Conservation (phyloP, 2,888 invertebrate species). For the Gandaritis pyraliata region DNA sequence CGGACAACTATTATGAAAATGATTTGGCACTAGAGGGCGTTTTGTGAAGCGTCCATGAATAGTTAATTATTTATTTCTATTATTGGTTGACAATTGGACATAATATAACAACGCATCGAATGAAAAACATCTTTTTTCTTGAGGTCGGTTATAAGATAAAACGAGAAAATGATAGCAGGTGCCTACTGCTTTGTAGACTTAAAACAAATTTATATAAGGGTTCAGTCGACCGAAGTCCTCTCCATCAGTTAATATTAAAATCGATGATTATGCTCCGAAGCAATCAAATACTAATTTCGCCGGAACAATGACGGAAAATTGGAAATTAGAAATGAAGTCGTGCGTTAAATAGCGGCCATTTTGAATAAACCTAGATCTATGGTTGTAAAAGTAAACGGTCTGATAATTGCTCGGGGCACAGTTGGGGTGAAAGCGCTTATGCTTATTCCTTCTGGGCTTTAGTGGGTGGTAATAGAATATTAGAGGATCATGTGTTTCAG, state of each 20-base stretch:
- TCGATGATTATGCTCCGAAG: conserved; percentile 45
- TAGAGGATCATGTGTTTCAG: background rate
- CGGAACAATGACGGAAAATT: conserved; percentile 74
- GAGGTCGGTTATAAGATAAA: background rate
- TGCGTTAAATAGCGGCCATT: conserved; percentile 66
- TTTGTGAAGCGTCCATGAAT: no score
- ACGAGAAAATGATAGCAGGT: background rate
- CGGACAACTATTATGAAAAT: no score
- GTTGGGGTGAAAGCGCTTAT: conserved; percentile 30
- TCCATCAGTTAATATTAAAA: conserved; percentile 33
- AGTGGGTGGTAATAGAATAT: conserved; percentile 9
- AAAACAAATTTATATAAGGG: conserved; percentile 32
- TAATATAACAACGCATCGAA: no score
- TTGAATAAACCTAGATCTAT: conserved; percentile 50
- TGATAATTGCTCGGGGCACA: conserved; percentile 57
- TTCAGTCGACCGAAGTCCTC: conserved; percentile 30
- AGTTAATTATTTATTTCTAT: no score
- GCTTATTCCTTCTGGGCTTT: conserved; percentile 20
- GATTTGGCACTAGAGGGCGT: no score
- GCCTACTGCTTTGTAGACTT: conserved; percentile 14
- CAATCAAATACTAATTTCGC: conserved; percentile 73
- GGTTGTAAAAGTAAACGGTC: conserved; percentile 53
- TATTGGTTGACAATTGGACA: no score
- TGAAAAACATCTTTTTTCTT: no score
- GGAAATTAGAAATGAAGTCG: conserved; percentile 74